These are phyloP conservation scores for Xenops minutus DNA, from an alignment of 2,797 vertebrate species.

Conservation along the genomic window DNA sequence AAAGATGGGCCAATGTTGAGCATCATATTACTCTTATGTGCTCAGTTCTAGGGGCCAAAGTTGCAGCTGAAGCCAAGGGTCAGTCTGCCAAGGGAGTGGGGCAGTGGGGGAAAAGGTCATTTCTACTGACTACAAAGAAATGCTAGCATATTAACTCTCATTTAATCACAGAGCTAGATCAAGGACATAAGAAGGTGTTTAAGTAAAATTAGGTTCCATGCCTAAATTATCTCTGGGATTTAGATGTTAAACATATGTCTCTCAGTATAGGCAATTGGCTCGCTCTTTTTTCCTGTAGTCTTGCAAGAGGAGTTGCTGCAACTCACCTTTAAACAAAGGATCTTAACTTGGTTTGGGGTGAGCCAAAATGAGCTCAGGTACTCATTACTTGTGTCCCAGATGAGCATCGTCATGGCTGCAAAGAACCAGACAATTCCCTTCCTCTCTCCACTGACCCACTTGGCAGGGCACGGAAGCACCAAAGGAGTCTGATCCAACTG, in stretches of 20 bases:
- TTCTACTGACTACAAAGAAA: neutral
- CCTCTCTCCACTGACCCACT: fast-evolving
- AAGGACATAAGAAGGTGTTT: neutral
- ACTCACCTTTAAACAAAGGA: neutral
- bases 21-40: neutral
- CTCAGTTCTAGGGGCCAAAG: neutral
- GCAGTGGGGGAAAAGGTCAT: neutral
- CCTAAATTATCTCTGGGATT: neutral
- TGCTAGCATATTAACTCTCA: neutral
- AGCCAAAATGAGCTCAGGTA: neutral
- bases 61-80: neutral
- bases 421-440: neutral
- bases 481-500: neutral
- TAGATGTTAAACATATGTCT: neutral
- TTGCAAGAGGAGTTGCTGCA: neutral
- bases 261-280: neutral
- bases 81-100: neutral
- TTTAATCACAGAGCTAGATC: neutral
- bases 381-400: neutral
- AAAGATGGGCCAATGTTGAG: neutral
- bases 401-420: neutral
- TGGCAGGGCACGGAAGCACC: neutral
- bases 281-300: neutral
- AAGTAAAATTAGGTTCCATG: neutral
- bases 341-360: neutral